Evolutionary conservation across 2,888 invertebrate genomes (phyloP), one percentile per base, ranked within the genome.

Genomic region (Pegoplata infirma): DNA sequence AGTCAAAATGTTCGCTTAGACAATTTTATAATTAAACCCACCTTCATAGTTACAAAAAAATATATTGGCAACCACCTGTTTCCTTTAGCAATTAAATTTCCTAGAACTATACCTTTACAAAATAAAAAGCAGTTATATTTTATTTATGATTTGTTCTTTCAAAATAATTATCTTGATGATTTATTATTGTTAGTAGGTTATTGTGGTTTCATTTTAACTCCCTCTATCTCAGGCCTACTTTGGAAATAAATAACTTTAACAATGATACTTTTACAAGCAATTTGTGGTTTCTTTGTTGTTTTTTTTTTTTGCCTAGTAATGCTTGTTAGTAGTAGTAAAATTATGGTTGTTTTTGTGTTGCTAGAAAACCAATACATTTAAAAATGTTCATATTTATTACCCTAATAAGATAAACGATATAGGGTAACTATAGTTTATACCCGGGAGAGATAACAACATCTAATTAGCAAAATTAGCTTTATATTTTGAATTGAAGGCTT

Each of bases 141-240:
- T 61, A 71, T 63, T 55, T 63, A 71, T 71, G 71, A 55, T 61
- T 21, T 28, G 55, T 71, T 19, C 12, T 32, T 21, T 46, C 61
- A n/a, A n/a, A 10, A 23, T 63, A 61, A 71, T 71, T 55, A 71
- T 23, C 32, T 47, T 55, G 36, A 63, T 71, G 55, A 71, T 71
- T 71, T 71, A 71, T 71, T 25, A 21, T 23, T 46, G 17, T 51
- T 59, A 23, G 21, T 59, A 16, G 46, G 23, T 16, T 59, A 46
- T 46, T 46, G 17, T 46, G 59, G 36, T 3, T 6, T 1, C 12
- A 36, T 36, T 36, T 5, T 17, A 3, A 44, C 7, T 21, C 7
- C 1, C 6, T n/a, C 3, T 21, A 5, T n/a, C 2, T 59, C 23
- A 6, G 17, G 46, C n/a, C 36, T 5, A n/a, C 36, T 3, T 40